These are phyloP conservation scores for Epinotia ramella DNA, from an alignment of 2,888 invertebrate species.

Conservation along the genomic window DNA sequence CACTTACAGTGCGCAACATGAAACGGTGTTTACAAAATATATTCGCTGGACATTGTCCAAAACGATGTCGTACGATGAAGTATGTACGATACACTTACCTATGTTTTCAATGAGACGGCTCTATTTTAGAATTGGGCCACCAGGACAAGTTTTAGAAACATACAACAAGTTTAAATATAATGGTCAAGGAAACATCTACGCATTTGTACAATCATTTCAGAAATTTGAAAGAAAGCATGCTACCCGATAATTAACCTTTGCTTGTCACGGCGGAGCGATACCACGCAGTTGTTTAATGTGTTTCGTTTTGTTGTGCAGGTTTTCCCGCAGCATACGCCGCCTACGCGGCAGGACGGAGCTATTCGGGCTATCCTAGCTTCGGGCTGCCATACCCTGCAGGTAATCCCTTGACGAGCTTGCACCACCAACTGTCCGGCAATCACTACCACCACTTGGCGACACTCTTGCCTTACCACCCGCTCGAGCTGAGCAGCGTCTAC, in stretches of 20 bases:
- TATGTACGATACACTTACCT: constrained; percentile 68
- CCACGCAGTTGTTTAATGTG: constrained; percentile 56
- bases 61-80: constrained; percentile 68
- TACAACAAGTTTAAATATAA: constrained; percentile 60
- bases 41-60: constrained; percentile 80
- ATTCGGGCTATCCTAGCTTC: constrained; percentile 99
- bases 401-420: constrained; percentile 94
- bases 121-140: constrained; percentile 76
- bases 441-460: constrained; percentile 87
- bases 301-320: constrained; percentile 87
- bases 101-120: constrained; percentile 73
- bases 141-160: constrained; percentile 64
- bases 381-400: constrained; percentile 99
- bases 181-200: constrained; percentile 58
- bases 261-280: constrained; percentile 56
- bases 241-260: constrained; percentile 64
- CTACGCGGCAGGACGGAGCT: constrained; percentile 98
- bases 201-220: constrained; percentile 51
- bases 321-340: constrained; percentile 98
- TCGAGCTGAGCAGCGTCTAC: constrained; percentile 87
- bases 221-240: constrained; percentile 66
- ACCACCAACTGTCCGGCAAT: constrained; percentile 88
- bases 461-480: constrained; percentile 88
- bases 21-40: constrained; percentile 78
- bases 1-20: constrained; percentile 72